Base-by-base conservation (phyloP, 2,113 vertebrate species). In the Athene cunicularia region DNA sequence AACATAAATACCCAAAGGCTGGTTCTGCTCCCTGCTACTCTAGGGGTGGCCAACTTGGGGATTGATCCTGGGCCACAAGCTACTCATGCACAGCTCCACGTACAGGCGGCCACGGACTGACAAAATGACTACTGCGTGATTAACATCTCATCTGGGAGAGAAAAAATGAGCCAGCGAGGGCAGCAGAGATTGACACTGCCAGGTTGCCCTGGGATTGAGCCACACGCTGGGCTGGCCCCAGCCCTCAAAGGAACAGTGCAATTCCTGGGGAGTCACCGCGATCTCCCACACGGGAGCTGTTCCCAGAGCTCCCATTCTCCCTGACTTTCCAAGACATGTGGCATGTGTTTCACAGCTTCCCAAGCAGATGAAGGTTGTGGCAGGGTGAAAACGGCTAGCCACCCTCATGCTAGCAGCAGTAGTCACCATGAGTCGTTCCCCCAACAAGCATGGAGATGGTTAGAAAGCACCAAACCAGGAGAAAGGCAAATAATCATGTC, bases 161-260 rank as follows among this genome's bases (percentile, higher is more conserved):
- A 50, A 86, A 86, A 81, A 94, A 81, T 1, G 33, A 96, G 89
- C 37, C 80, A 74, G 93, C 55, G 55, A 84, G 73, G 83, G 63
- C 86, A 92, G 80, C 50, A 32, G 59, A 96, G 83, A 95, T 93
- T 94, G 91, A 96, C 93, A 93, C 86, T 77, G 96, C 83, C 95
- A 95, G 94, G 94, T 92, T 95, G 83, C 72, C 45, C 86, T 50
- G 59, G 59, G 86, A 73, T 6, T 11, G 45, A 95, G 80, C 79
- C 79, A 77, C 47, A 21, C 45, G 22, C 67, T 41, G 58, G 55
- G 67, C 80, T 83, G 91, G 91, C 55, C 72, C 37, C 63, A 50
- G 63, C 28, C 59, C 83, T 70, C 89, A 96, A 86, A 86, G 55
- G 75, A 96, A 83, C 67, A 90, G 76, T 41, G 64, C 60, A 74